Evolutionary conservation across 2,888 invertebrate species (phyloP), one percentile per base, ranked within the genome.

Genomic region (Cephus runcator): DNA sequence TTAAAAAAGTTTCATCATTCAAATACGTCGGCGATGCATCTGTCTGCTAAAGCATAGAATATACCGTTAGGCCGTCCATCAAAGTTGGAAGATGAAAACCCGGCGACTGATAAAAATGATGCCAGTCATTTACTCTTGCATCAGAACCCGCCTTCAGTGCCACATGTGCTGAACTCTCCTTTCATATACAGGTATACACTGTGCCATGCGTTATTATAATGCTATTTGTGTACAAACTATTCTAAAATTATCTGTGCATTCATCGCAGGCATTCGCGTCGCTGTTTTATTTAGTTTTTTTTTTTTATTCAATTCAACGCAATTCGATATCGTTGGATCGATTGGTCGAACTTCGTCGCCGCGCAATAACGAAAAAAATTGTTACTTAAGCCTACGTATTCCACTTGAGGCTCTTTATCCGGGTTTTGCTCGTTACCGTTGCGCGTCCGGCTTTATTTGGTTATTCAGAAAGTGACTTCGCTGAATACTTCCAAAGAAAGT

Each of bases 61-160:
- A 34, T 77, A 77, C 77, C 77, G 77, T 77, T 77, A 77, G 74
- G 73, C 68, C 77, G 74, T 73, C 77, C 77, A 77, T 77, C 77
- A 77, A 74, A 73, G 12, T 15, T 56, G 23, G 68, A 75, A 69
- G 77, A 30, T 77, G 69, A 69, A 75, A 69, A 75, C n/a, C 75
- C 56, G 31, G 23, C 56, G 69, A 75, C 71, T 75, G 35, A 75
- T 75, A 75, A 75, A 75, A 77, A 77, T 74, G 68, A 77, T 35
- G n/a, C 68, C n/a, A 77, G 75, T 77, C 77, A 77, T 77, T 77
- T 30, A 23, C 73, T 73, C 33, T 73, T 75, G 75, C 56, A 75
- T 75, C 71, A 71, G 71, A 71, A 71, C 71, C 31, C 12, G 71
- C 71, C 31, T 56, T 56, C 15, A 9, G 56, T 56, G 56, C 56